Evolutionary conservation across 2,888 invertebrate species (phyloP).

Genomic region (Ophion slaviceki): DNA sequence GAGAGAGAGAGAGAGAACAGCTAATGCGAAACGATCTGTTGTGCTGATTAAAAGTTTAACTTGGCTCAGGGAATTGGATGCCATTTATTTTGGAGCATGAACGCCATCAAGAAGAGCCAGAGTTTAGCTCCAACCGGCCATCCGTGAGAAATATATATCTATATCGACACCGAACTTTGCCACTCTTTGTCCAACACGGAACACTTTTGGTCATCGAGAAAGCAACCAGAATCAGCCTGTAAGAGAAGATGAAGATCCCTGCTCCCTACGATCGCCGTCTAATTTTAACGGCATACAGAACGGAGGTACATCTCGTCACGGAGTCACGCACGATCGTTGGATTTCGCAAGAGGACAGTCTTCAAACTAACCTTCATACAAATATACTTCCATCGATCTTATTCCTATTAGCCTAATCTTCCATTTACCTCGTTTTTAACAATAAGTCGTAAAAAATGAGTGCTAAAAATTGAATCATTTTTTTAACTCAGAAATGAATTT

Average conservation of each 20-base stretch:
- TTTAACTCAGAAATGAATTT: too few species aligned
- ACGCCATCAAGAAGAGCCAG: not conserved
- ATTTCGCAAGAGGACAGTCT: too few species aligned
- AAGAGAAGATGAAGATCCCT: conserved; percentile 2
- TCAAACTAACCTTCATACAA: too few species aligned
- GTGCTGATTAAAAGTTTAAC: conserved; percentile 49
- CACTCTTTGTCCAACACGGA: not conserved
- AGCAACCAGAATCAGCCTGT: not conserved
- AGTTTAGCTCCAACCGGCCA: conserved; percentile 3
- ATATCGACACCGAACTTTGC: not conserved
- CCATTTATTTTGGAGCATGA: conserved; percentile 45
- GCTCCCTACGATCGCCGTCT: not conserved
- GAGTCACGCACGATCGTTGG: not conserved
- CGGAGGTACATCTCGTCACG: not conserved
- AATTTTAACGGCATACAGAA: conserved; percentile 10
- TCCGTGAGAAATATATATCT: not conserved
- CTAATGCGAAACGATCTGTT: conserved; percentile 31
- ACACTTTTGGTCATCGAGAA: conserved; percentile 3
- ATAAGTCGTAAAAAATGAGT: too few species aligned
- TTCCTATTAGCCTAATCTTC: too few species aligned
- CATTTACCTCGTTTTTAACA: too few species aligned
- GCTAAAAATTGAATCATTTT: too few species aligned
- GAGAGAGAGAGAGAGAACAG: conserved; percentile 1
- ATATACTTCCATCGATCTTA: too few species aligned
- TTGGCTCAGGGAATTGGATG: conserved; percentile 48